These are phyloP conservation scores for Ecliptopera silaceata DNA, from an alignment of 2,888 invertebrate genomes.

Conservation along the genomic window DNA sequence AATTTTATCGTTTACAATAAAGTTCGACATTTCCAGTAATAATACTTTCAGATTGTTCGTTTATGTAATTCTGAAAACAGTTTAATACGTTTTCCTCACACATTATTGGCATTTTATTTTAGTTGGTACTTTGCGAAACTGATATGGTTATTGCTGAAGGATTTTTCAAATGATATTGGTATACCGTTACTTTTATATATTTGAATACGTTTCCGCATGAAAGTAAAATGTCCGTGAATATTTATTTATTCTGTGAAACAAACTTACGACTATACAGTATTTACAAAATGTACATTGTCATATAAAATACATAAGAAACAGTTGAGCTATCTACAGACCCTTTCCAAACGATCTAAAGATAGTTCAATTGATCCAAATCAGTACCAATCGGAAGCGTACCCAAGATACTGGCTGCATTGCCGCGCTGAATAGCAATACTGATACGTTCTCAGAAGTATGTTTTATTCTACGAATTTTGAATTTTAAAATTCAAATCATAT, in stretches of 20 bases:
- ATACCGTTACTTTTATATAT: slow-evolving; percentile 17
- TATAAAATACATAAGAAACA: too few species aligned
- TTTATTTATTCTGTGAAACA: too few species aligned
- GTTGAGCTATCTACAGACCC: too few species aligned
- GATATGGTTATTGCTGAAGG: slow-evolving; percentile 33
- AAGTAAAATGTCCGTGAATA: too few species aligned
- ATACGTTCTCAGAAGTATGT: too few species aligned
- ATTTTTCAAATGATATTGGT: slow-evolving; percentile 21
- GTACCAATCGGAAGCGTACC: too few species aligned
- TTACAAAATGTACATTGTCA: too few species aligned
- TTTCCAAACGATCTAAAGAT: too few species aligned
- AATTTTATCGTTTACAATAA: neutral
- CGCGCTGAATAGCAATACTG: too few species aligned
- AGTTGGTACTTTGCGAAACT: slow-evolving; percentile 22
- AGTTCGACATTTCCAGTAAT: neutral
- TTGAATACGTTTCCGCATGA: slow-evolving; percentile 5
- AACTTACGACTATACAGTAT: too few species aligned
- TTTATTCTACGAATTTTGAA: neutral
- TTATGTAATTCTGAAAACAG: slow-evolving; percentile 27
- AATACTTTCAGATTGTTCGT: neutral
- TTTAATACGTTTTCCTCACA: slow-evolving; percentile 19
- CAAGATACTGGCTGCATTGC: too few species aligned
- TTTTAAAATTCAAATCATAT: neutral
- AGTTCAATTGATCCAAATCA: too few species aligned
- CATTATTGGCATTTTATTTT: slow-evolving; percentile 21